Base-by-base conservation (phyloP, 2,888 invertebrate species). In the Atethmia centrago region DNA sequence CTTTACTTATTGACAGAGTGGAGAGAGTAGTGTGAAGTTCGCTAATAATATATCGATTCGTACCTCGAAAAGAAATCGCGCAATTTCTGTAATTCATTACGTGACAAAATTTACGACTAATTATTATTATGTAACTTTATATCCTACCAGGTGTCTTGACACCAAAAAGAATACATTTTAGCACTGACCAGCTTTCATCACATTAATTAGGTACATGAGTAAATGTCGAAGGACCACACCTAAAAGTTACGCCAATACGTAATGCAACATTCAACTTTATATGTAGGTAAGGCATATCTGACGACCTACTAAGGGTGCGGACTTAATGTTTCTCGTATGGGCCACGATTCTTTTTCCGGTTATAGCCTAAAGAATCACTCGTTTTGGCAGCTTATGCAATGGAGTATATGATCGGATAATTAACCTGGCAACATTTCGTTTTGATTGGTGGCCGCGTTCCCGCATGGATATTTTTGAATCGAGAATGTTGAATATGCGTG, bases 171-270 rank as follows among this genome's bases (percentile, higher is more conserved):
- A 64, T 58, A 69, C 25, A 75, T 77, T 74, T 78, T 67, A 78
- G 69, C 74, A 77, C 77, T 76, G 51, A 66, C 67, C 76, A 64
- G 61, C 74, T 84, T 83, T 84, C 79, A 55, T 82, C 77, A 75
- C 56, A 62, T 73, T 76, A 77, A 82, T 84, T 85, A 59, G 14
- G n/a, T n/a, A 82, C 69, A 67, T 53, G 65, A 71, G 69, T 82
- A 78, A 80, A 79, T 80, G 71, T 71, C 79, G 51, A 49, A 67
- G 74, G 68, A 79, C 80, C 87, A 72, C 87, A 71, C 87, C 86
- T 77, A 69, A 59, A 75, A 62, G 68, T 87, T 85, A 71, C 83
- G 74, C 56, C 72, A 78, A 53, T 53, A 25, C 25, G 77, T 74
- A 74, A 74, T 78, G 68, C 71, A 83, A 82, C 62, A 74, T 79